phyloP scores from a whole-genome alignment of 2,797 vertebrate species.

The Argya squamiceps region DNA sequence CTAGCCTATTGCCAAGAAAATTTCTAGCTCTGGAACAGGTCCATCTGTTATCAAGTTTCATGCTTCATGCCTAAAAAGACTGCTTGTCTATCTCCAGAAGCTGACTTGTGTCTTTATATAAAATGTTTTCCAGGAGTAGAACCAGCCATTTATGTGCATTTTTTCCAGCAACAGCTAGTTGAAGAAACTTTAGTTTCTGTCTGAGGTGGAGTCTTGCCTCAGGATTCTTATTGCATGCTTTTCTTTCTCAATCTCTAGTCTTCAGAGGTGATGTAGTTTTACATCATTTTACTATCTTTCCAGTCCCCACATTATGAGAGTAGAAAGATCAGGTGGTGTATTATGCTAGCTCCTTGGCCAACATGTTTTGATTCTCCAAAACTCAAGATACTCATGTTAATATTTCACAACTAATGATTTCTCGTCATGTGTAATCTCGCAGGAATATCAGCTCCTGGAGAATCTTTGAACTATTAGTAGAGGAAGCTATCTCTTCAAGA shows the following conservation, averaged over 20 bases:
- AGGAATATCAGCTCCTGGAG: background rate
- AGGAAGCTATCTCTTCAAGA: background rate
- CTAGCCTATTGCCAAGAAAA: background rate
- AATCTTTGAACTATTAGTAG: background rate
- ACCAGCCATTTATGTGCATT: background rate
- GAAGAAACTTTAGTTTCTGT: background rate
- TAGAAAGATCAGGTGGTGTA: background rate
- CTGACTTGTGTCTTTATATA: background rate
- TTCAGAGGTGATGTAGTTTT: background rate
- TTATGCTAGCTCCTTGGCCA: background rate
- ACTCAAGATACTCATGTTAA: background rate
- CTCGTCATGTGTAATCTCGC: background rate
- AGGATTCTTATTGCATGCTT: background rate
- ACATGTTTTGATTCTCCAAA: background rate
- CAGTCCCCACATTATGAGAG: background rate
- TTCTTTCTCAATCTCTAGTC: background rate
- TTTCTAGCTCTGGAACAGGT: background rate
- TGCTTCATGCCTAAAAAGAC: background rate
- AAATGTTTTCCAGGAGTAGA: background rate
- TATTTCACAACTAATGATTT: background rate
- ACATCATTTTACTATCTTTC: background rate
- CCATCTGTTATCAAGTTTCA: background rate
- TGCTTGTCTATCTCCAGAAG: background rate
- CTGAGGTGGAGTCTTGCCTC: background rate
- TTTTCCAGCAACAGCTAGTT: background rate